These are phyloP conservation scores for Diadema setosum DNA, from an alignment of 35 echinoderm and acorn worm genomes.

Conservation along the genomic window DNA sequence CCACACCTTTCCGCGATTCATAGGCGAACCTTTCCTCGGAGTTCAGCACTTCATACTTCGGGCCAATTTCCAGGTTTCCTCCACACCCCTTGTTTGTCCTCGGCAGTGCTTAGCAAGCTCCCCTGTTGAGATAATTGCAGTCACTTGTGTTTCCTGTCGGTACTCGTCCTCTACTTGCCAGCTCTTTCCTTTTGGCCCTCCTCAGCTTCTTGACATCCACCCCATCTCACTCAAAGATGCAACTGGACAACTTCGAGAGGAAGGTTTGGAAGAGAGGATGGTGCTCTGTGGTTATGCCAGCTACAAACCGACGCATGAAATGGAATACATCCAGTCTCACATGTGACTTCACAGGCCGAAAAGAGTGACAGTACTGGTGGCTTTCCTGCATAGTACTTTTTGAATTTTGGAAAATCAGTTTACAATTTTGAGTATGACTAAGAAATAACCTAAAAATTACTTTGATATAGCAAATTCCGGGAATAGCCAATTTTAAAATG, in stretches of 20 bases:
- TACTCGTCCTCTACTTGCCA: background rate
- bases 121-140: background rate
- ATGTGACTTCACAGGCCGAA: background rate
- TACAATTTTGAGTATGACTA: too few species aligned
- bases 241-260: constrained; percentile 1
- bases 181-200: background rate
- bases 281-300: constrained; percentile 39
- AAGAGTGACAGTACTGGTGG: background rate
- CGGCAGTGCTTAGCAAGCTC: constrained; percentile 27
- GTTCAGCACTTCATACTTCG: too few species aligned
- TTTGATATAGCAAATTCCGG: too few species aligned
- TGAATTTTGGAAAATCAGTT: too few species aligned
- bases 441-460: too few species aligned
- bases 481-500: too few species aligned
- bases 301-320: background rate
- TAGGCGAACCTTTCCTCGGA: too few species aligned
- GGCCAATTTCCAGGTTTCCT: constrained; percentile 1
- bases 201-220: background rate
- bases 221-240: constrained; percentile 13
- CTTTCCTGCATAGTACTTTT: background rate
- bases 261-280: constrained; percentile 35
- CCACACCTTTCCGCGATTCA: too few species aligned
- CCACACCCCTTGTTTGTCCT: background rate
- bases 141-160: background rate
- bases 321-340: constrained; percentile 19